Conservation (phyloP, 2,797 vertebrate genomes). For the Podarcis lilfordi region DNA sequence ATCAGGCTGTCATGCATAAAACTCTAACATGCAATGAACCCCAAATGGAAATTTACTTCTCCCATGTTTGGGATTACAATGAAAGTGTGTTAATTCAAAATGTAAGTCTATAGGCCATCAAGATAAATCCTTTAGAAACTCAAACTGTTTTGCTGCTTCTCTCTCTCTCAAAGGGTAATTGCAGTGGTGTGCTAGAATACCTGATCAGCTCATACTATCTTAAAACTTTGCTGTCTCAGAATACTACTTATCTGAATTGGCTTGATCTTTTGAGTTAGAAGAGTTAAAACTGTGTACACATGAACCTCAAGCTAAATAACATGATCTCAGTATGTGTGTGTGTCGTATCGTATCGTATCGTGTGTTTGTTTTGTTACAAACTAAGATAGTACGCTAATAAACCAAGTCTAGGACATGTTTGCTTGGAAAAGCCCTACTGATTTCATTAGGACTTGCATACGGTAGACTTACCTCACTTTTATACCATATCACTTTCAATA, state of each 20-base stretch:
- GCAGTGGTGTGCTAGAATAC: not conserved
- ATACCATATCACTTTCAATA: not conserved
- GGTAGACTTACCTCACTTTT: not conserved
- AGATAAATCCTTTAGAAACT: slow-evolving; percentile 18
- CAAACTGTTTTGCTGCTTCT: not conserved
- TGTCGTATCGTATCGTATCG: too few relatives aligned
- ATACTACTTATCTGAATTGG: not conserved
- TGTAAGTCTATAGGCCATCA: not conserved
- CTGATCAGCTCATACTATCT: not conserved
- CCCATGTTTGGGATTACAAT: not conserved
- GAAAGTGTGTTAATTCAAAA: not conserved
- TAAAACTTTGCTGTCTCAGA: slow-evolving; percentile 7
- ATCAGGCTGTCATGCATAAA: not conserved
- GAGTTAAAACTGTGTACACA: not conserved
- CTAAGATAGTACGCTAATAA: slow-evolving; percentile 2
- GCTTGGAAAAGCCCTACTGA: not conserved
- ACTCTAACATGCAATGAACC: not conserved
- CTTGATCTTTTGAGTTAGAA: slow-evolving; percentile 11
- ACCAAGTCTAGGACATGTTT: not conserved
- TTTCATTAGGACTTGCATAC: not conserved
- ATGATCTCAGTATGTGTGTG: not conserved
- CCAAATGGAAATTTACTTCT: slow-evolving; percentile 10
- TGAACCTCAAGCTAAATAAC: slow-evolving; percentile 3
- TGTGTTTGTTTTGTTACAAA: slow-evolving; percentile 3
- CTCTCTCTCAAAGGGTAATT: not conserved